These are phyloP conservation scores for Agonopterix arenella DNA, from an alignment of 2,888 invertebrate genomes.

Conservation along the genomic window DNA sequence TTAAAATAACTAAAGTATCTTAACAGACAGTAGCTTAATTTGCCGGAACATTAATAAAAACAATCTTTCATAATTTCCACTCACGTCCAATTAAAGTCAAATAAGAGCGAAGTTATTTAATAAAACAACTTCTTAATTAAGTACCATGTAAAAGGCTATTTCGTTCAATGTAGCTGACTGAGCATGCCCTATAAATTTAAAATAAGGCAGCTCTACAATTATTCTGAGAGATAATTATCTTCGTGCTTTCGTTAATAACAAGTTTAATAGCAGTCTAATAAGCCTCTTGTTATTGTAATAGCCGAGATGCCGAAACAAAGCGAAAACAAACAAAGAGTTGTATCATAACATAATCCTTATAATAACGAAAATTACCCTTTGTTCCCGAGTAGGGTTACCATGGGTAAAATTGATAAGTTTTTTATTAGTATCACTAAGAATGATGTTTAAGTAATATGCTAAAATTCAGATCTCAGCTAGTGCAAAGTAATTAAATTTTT, in stretches of 20 bases:
- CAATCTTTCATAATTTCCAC: too few relatives aligned
- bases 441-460: too few relatives aligned
- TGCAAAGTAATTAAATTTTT: too few relatives aligned
- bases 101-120: background rate
- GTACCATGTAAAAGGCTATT: too few relatives aligned
- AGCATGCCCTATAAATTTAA: constrained; percentile 30
- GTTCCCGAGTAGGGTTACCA: constrained; percentile 13
- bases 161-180: background rate
- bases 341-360: constrained; percentile 32
- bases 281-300: constrained; percentile 42
- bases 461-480: too few relatives aligned
- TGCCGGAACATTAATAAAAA: too few relatives aligned
- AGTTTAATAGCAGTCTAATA: constrained; percentile 45
- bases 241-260: constrained; percentile 30
- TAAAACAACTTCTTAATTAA: too few relatives aligned
- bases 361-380: constrained; percentile 43
- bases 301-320: constrained; percentile 27
- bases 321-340: constrained; percentile 27
- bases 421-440: too few relatives aligned
- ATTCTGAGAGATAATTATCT: constrained; percentile 32
- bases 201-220: constrained; percentile 29
- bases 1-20: too few relatives aligned
- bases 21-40: too few relatives aligned
- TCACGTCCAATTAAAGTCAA: too few relatives aligned
- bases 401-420: too few relatives aligned